Conservation (phyloP, 2,113 vertebrate genomes). For the Oncorhynchus masou region DNA sequence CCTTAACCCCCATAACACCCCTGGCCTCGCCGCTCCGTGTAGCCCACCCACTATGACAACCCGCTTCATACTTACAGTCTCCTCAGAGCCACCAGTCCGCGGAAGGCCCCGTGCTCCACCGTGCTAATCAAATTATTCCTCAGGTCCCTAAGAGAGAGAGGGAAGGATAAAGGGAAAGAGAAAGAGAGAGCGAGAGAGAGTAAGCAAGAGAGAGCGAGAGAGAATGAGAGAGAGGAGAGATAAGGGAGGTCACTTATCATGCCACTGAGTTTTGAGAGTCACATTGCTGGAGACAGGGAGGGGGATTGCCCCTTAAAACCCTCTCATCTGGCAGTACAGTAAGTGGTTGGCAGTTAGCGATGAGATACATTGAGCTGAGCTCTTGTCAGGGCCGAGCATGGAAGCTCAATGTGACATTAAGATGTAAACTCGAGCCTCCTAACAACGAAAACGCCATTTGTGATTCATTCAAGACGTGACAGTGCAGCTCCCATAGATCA, state of each 20-base stretch:
- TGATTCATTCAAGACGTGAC: background rate
- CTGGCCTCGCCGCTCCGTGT: background rate
- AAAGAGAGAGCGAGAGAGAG: background rate
- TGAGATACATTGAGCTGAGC: background rate
- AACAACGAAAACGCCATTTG: conserved; percentile 6
- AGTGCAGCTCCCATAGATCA: background rate
- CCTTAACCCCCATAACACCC: background rate
- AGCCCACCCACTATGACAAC: background rate
- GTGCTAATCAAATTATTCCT: conserved; percentile 86
- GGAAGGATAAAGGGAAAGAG: background rate
- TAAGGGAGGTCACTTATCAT: background rate
- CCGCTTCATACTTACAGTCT: conserved; percentile 79
- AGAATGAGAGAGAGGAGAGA: conserved; percentile 15
- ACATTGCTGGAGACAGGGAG: background rate
- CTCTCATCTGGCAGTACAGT: background rate
- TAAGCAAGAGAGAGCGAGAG: background rate
- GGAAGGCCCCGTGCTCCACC: conserved; percentile 82
- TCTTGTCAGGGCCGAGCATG: background rate
- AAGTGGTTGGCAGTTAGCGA: background rate
- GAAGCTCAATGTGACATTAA: background rate
- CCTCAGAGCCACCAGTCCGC: conserved; percentile 79
- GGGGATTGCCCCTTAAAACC: background rate
- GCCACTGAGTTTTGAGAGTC: background rate
- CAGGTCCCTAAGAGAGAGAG: conserved; percentile 76
- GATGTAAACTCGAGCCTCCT: background rate